phyloP scores from a whole-genome alignment of 1,140 invertebrate genomes.

The Orius insidiosus region DNA sequence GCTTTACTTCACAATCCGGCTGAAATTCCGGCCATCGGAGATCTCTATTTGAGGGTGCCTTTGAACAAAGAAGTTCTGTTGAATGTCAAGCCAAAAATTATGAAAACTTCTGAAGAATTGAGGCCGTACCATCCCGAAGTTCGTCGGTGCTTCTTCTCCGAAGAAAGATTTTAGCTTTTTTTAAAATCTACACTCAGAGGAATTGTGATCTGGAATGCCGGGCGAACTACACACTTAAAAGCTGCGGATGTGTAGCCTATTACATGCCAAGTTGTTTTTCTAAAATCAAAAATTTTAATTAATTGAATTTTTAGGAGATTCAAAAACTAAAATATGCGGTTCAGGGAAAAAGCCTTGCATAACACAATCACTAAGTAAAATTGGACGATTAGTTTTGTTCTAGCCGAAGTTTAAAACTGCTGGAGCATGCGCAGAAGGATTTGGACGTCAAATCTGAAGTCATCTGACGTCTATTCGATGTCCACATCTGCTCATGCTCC shows the following conservation, averaged over 20 bases:
- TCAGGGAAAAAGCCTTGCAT: not conserved
- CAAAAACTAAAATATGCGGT: slow-evolving; percentile 15
- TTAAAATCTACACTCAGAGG: slow-evolving; percentile 28
- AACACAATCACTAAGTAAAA: no score
- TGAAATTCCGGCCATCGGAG: slow-evolving; percentile 6
- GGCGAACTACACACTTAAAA: slow-evolving; percentile 18
- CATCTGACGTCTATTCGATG: no score
- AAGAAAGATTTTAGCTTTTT: slow-evolving; percentile 40
- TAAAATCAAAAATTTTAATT: slow-evolving; percentile 23
- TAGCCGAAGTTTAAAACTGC: no score
- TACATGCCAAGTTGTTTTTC: slow-evolving; percentile 15
- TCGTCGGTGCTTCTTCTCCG: slow-evolving; percentile 34
- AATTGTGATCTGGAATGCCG: slow-evolving; percentile 27
- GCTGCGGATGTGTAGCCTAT: slow-evolving; percentile 2
- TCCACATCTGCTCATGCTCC: no score
- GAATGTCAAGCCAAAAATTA: slow-evolving; percentile 5
- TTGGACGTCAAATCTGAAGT: no score
- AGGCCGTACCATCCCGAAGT: slow-evolving; percentile 7
- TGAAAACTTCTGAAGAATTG: not conserved
- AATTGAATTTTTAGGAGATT: not conserved
- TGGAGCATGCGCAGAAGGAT: no score
- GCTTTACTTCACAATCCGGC: slow-evolving; percentile 15
- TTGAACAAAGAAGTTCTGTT: slow-evolving; percentile 3
- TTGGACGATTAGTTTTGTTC: no score
- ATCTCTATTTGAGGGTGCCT: slow-evolving; percentile 5